These are phyloP conservation scores for Sebastes ruberrimus DNA, from an alignment of 2,797 vertebrate species.

Conservation along the genomic window DNA sequence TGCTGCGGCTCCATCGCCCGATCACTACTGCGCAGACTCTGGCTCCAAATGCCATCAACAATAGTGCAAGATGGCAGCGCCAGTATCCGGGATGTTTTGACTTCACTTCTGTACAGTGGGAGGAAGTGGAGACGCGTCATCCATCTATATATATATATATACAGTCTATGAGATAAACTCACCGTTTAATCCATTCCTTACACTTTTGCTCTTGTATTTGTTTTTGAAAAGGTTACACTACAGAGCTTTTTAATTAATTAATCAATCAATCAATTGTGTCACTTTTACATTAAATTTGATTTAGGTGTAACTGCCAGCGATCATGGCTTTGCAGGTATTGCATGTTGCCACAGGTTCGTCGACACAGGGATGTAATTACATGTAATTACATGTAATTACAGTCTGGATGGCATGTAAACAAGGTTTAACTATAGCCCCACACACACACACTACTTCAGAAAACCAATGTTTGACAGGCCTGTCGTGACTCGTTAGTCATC, in stretches of 20 bases:
- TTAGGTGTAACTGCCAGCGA: background rate
- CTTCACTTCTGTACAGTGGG: too few species aligned
- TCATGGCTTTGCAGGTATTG: background rate
- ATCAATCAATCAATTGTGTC: background rate
- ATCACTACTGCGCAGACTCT: too few species aligned
- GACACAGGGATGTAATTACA: background rate
- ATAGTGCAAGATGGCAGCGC: too few species aligned
- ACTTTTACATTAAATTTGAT: background rate
- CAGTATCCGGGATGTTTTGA: accelerated
- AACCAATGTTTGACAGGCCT: background rate
- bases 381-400: background rate
- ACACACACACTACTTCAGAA: background rate
- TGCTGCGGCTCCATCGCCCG: too few species aligned
- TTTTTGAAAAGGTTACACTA: background rate
- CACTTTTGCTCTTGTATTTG: accelerated
- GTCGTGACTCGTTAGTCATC: background rate
- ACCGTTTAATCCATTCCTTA: background rate
- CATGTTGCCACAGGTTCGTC: background rate
- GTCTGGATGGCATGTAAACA: background rate
- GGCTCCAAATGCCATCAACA: too few species aligned
- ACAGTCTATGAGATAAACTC: background rate
- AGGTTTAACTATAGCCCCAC: background rate
- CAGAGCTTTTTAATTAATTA: background rate
- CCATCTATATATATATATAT: too few species aligned
- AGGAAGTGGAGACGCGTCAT: too few species aligned